phyloP scores from a whole-genome alignment of 2,888 invertebrate genomes.

The Pyrgus malvae region DNA sequence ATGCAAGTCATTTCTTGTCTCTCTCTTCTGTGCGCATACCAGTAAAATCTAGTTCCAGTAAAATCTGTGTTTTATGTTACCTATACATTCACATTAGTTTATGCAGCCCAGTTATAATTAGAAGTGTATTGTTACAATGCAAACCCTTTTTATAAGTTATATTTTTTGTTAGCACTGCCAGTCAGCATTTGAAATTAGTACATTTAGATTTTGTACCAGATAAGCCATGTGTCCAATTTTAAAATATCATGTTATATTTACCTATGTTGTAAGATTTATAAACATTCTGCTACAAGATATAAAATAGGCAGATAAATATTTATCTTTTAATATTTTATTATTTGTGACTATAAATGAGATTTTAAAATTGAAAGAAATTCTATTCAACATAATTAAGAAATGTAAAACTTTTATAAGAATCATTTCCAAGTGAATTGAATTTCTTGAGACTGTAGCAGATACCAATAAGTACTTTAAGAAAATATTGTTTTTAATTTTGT shows the following conservation, averaged over 20 bases:
- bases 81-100: constrained; percentile 5
- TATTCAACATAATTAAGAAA: constrained; percentile 16
- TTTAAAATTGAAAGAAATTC: constrained; percentile 23
- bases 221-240: constrained; percentile 29
- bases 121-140: constrained; percentile 48
- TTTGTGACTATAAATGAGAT: constrained; percentile 33
- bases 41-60: no score
- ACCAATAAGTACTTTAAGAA: constrained; percentile 60
- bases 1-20: neutral
- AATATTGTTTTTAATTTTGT: constrained; percentile 72
- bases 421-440: constrained; percentile 41
- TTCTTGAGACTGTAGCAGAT: constrained; percentile 67
- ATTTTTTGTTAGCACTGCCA: constrained; percentile 53
- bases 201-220: constrained; percentile 19
- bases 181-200: constrained; percentile 59
- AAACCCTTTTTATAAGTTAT: constrained; percentile 46
- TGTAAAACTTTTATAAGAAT: constrained; percentile 17
- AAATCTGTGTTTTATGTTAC: neutral
- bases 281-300: constrained; percentile 9
- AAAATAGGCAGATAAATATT: neutral
- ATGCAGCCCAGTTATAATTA: constrained; percentile 25
- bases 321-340: constrained; percentile 21
- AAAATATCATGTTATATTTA: constrained; percentile 25
- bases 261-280: constrained; percentile 27
- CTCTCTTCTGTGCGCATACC: no score